Conservation (phyloP, 2,888 invertebrate species). For the Xestoiulus laeticollis region DNA sequence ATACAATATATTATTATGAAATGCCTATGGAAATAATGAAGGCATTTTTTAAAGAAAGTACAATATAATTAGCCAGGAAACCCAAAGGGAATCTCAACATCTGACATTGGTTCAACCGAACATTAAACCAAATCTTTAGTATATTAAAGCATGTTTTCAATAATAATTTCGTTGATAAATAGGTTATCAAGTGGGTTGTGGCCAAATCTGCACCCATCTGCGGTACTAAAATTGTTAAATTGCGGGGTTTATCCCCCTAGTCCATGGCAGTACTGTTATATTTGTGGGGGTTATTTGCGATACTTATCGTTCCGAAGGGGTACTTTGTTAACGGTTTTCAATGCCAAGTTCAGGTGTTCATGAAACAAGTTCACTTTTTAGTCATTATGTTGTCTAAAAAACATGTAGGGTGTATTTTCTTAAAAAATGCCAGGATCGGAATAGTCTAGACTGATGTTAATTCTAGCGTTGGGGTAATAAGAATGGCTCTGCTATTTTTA, state of each 20-base stretch:
- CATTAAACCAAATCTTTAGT: not conserved
- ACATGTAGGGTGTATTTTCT: not conserved
- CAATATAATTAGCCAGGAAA: no score
- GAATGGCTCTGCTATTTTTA: not conserved
- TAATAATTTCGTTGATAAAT: not conserved
- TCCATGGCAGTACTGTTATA: not conserved
- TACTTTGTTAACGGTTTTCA: not conserved
- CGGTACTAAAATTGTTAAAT: not conserved
- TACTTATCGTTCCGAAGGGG: not conserved
- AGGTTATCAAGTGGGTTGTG: not conserved
- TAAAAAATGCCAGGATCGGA: not conserved
- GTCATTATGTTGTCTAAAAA: not conserved
- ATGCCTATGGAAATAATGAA: no score
- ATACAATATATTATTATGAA: no score
- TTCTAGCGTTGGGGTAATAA: not conserved
- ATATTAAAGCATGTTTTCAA: not conserved
- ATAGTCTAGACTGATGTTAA: not conserved
- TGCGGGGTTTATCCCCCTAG: not conserved
- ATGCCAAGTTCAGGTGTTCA: not conserved
- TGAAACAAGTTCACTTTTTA: constrained; percentile 18
- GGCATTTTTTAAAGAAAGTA: no score
- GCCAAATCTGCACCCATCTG: not conserved
- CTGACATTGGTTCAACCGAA: not conserved
- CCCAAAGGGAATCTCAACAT: no score
- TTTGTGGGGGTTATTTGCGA: constrained; percentile 6